phyloP scores from a whole-genome alignment of 2,113 vertebrate genomes.

The Sphyrna mokarran region DNA sequence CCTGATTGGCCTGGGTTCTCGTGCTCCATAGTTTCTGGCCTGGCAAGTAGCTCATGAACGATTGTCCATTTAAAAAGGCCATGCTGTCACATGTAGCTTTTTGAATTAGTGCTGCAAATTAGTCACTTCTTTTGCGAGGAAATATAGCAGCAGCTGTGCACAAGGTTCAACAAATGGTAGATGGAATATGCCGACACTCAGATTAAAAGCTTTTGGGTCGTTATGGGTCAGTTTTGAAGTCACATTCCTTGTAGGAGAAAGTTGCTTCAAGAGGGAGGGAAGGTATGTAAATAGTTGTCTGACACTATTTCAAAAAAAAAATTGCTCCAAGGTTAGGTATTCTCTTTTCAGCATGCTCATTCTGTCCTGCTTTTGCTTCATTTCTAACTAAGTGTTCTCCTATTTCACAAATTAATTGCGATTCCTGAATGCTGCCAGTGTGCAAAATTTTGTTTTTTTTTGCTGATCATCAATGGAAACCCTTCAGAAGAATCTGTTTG shows the following conservation, averaged over 20 bases:
- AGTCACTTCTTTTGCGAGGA: not conserved
- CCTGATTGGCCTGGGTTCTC: too few relatives aligned
- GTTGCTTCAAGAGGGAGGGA: not conserved
- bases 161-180: not conserved
- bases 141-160: not conserved
- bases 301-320: not conserved
- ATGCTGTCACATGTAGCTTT: not conserved
- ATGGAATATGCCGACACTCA: not conserved
- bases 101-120: not conserved
- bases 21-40: too few relatives aligned
- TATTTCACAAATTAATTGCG: not conserved
- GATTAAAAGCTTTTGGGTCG: not conserved
- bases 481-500: not conserved
- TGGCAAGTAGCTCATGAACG: too few relatives aligned
- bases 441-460: not conserved
- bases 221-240: not conserved
- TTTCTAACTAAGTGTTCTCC: not conserved
- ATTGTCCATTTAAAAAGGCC: too few relatives aligned
- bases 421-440: not conserved
- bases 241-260: not conserved
- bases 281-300: not conserved
- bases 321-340: not conserved
- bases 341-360: not conserved
- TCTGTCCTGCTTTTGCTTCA: not conserved
- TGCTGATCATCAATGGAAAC: not conserved